Percentiles rank a stretch among this genome's conserved stretches.
Conservation (phyloP, 2,113 vertebrate species). For the Apteryx owenii region DNA sequence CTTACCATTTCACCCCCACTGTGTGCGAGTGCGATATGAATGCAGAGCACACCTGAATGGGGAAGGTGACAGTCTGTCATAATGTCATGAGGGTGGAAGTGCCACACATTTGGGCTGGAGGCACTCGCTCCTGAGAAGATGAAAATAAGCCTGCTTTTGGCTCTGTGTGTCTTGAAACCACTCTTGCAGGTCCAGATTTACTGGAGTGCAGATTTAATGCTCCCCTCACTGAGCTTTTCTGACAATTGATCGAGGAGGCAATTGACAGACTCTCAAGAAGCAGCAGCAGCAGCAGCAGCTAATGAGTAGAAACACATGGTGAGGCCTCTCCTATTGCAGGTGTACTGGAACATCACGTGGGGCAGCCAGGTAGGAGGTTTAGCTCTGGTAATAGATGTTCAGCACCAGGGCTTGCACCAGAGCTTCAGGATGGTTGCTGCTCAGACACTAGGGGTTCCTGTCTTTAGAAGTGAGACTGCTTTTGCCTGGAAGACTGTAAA, state of each 20-base stretch:
- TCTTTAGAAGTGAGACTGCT: background rate
- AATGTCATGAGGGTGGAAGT: background rate
- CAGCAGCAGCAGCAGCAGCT: background rate
- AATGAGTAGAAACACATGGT: background rate
- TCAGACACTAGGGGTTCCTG: background rate
- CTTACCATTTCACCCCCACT: background rate
- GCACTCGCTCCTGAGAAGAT: background rate
- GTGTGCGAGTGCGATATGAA: background rate
- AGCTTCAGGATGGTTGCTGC: background rate
- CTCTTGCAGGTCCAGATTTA: background rate
- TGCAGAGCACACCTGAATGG: background rate
- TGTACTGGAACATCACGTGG: background rate
- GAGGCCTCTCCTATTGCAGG: background rate
- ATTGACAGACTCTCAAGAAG: background rate
- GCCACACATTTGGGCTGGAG: background rate
- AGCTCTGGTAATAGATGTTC: background rate
- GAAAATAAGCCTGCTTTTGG: background rate
- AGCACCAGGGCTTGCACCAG: background rate
- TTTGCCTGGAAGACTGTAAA: background rate
- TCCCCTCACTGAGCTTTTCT: background rate
- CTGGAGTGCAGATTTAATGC: background rate
- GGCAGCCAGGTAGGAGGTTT: background rate
- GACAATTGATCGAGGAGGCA: background rate
- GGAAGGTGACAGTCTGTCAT: background rate
- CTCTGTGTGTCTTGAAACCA: background rate